Conservation (phyloP, 2,113 vertebrate genomes). For the Blennius ocellaris region DNA sequence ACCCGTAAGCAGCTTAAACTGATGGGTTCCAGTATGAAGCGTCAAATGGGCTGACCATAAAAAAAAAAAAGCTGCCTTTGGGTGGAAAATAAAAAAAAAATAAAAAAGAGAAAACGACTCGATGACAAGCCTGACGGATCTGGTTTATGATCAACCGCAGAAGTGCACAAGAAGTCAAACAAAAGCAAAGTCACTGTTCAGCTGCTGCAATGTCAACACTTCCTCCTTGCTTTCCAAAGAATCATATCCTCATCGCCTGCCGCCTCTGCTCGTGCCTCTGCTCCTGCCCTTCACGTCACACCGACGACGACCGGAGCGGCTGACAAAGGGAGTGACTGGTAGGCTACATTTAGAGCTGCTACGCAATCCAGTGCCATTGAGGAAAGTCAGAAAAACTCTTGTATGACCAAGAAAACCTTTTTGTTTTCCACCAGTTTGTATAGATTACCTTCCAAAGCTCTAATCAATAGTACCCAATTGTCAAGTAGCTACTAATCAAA, state of each 20-base stretch:
- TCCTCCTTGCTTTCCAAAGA: background rate
- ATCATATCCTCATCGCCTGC: background rate
- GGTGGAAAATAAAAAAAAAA: background rate
- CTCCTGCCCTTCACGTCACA: constrained; percentile 36
- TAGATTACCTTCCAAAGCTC: too few relatives aligned
- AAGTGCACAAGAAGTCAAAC: constrained; percentile 32
- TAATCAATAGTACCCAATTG: too few relatives aligned
- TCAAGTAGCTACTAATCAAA: too few relatives aligned
- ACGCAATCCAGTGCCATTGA: too few relatives aligned
- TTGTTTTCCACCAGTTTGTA: too few relatives aligned
- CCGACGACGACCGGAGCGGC: constrained; percentile 1
- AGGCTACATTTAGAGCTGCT: background rate
- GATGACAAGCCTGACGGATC: background rate
- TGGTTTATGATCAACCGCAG: constrained; percentile 26
- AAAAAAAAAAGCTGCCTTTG: background rate
- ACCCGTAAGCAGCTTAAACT: constrained; percentile 70
- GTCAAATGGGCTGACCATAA: constrained; percentile 23
- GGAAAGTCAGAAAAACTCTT: too few relatives aligned
- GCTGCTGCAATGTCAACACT: constrained; percentile 44
- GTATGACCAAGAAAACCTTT: too few relatives aligned
- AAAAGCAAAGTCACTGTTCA: constrained; percentile 40
- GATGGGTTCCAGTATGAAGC: constrained; percentile 49
- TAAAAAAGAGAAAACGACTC: background rate
- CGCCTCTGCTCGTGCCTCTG: background rate
- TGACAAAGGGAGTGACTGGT: background rate